Conservation (phyloP, 2,888 invertebrate species). For the Phyllotreta striolata region DNA sequence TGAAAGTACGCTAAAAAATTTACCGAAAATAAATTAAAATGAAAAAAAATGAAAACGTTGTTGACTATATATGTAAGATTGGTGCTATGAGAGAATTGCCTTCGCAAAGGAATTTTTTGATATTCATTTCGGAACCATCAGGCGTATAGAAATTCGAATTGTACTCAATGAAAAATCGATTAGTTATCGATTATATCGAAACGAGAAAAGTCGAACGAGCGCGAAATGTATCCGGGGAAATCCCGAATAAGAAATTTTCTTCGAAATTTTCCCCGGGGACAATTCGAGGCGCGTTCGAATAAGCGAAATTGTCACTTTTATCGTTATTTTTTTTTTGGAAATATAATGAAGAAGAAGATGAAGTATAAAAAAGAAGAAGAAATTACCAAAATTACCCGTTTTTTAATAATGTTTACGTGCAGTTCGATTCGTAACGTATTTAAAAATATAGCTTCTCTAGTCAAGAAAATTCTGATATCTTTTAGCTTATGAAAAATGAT, state of each 20-base stretch:
- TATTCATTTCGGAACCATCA: conserved; percentile 50
- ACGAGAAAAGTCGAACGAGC: conserved; percentile 18
- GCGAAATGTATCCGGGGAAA: too few relatives aligned
- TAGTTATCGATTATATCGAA: conserved; percentile 13
- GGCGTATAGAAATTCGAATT: conserved; percentile 33
- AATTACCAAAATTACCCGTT: conserved; percentile 6
- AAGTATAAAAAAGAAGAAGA: not conserved
- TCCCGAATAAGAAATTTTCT: too few relatives aligned
- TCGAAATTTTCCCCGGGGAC: too few relatives aligned
- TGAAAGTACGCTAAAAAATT: conserved; percentile 53
- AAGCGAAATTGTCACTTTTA: conserved; percentile 48
- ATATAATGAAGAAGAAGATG: not conserved
- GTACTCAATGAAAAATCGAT: conserved; percentile 10
- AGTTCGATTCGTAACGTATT: conserved; percentile 53
- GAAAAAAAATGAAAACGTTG: conserved; percentile 46
- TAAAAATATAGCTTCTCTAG: conserved; percentile 55
- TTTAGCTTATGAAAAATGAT: conserved; percentile 61
- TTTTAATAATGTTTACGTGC: conserved; percentile 53
- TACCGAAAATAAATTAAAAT: too few relatives aligned
- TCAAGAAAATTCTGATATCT: conserved; percentile 55
- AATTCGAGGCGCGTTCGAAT: conserved; percentile 39
- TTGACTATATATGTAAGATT: conserved; percentile 61
- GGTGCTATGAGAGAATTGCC: conserved; percentile 61
- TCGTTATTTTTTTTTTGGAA: conserved; percentile 42
- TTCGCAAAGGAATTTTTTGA: conserved; percentile 45